A percentile compares a stretch with the other conserved stretches of the same genome.
Conservation (phyloP, 1,140 invertebrate species). For the Solenopsis invicta region DNA sequence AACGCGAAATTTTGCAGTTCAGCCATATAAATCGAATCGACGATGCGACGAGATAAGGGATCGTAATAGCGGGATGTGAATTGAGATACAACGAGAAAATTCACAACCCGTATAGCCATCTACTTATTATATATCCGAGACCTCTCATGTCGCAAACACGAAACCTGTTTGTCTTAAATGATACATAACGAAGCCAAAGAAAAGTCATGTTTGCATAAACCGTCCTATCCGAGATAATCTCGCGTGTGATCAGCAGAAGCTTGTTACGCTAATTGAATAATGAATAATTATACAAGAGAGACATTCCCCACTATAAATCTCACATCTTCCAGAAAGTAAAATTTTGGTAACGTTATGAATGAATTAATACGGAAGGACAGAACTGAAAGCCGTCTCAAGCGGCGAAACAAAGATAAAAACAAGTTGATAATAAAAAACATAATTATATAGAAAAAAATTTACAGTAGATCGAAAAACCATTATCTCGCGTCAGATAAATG, state of each 20-base stretch:
- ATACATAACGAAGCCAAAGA: constrained; percentile 35
- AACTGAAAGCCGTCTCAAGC: too few relatives aligned
- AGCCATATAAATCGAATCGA: background rate
- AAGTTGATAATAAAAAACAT: too few relatives aligned
- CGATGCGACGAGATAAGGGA: background rate
- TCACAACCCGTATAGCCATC: background rate
- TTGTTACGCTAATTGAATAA: constrained; percentile 49
- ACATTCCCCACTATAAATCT: background rate
- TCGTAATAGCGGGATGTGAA: background rate
- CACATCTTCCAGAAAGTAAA: background rate
- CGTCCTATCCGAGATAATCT: constrained; percentile 11
- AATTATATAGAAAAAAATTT: too few relatives aligned
- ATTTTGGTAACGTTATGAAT: background rate
- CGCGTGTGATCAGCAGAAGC: background rate
- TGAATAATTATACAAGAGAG: background rate
- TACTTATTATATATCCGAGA: background rate
- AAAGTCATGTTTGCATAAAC: constrained; percentile 10
- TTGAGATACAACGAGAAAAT: background rate
- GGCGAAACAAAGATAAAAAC: too few relatives aligned
- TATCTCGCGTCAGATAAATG: background rate
- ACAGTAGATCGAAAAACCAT: too few relatives aligned
- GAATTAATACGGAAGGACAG: background rate
- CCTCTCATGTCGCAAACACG: constrained; percentile 23
- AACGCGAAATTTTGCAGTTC: background rate
- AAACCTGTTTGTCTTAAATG: constrained; percentile 28